Evolutionary conservation across 2,888 invertebrate genomes (phyloP).

Genomic region (Nomada hirtipes): DNA sequence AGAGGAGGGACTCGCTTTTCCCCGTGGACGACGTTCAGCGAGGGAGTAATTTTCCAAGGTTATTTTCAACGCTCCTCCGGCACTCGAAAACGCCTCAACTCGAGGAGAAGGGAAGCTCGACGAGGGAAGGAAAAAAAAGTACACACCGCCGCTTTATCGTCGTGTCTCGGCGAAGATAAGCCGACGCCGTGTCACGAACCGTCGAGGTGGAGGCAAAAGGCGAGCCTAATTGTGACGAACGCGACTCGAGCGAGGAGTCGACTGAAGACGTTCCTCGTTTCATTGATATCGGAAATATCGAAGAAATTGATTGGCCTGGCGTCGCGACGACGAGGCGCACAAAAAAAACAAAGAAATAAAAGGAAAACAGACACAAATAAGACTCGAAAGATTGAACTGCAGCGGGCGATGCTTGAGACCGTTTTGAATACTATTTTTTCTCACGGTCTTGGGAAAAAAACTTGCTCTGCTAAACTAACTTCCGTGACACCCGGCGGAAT

Average conservation of each 20-base stretch:
- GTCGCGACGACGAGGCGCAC: neutral
- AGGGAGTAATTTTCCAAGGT: neutral
- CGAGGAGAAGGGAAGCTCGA: neutral
- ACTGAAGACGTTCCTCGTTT: neutral
- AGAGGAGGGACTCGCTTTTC: constrained; percentile 21
- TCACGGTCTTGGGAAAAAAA: neutral
- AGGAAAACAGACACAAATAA: neutral
- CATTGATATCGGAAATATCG: constrained; percentile 42
- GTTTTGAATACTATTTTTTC: constrained; percentile 30
- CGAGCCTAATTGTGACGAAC: constrained; percentile 45
- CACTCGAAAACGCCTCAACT: constrained; percentile 33
- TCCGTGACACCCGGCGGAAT: constrained; percentile 41
- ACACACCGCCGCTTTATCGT: neutral
- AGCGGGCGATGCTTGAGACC: neutral
- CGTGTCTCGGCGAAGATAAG: constrained; percentile 26
- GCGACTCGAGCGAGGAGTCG: neutral
- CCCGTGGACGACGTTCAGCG: neutral
- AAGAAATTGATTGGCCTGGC: constrained; percentile 30
- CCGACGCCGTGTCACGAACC: constrained; percentile 11
- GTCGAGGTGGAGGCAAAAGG: constrained; percentile 18
- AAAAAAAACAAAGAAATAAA: too few species aligned
- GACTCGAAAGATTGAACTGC: neutral
- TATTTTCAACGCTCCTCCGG: constrained; percentile 55
- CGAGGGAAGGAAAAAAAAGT: neutral
- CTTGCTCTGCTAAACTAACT: constrained; percentile 25